A percentile compares a stretch with the other conserved stretches of the same genome.
Evolutionary conservation across 2,797 vertebrate genomes (phyloP).

Genomic region (Mormyrops boulengeri): DNA sequence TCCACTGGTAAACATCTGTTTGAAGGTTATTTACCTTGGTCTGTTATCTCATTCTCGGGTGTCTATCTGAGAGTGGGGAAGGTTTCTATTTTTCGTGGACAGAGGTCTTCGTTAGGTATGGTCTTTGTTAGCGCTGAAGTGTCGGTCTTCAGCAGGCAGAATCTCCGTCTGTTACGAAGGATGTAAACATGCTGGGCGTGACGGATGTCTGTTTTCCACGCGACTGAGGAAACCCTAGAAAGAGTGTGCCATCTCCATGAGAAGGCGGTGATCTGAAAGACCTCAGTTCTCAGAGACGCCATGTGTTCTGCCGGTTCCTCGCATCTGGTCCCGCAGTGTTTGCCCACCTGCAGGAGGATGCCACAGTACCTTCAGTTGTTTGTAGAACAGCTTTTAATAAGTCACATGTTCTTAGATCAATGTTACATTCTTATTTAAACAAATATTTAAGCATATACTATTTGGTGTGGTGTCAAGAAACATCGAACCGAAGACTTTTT

Average conservation of each 20-base stretch:
- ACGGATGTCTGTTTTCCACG: conserved; percentile 15
- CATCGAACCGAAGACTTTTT: background rate
- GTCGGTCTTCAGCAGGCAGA: background rate
- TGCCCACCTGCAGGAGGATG: background rate
- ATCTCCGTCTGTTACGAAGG: background rate
- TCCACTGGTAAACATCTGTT: background rate
- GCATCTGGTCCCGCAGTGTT: background rate
- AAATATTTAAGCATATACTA: background rate
- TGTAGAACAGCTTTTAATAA: background rate
- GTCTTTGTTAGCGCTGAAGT: background rate
- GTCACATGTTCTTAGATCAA: background rate
- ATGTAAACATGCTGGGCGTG: conserved; percentile 3
- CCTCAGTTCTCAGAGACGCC: background rate
- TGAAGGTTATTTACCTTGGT: background rate
- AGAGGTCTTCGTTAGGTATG: background rate
- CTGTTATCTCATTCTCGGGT: background rate
- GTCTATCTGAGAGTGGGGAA: background rate
- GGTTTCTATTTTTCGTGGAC: background rate
- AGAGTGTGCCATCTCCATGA: background rate
- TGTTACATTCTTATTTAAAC: background rate
- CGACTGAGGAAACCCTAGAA: conserved; percentile 7
- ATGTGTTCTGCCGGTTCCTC: background rate
- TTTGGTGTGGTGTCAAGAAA: background rate
- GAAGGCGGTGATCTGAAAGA: background rate
- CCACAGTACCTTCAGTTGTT: background rate